Conservation (phyloP, 2,888 invertebrate species). For the Artemia sinica region DNA sequence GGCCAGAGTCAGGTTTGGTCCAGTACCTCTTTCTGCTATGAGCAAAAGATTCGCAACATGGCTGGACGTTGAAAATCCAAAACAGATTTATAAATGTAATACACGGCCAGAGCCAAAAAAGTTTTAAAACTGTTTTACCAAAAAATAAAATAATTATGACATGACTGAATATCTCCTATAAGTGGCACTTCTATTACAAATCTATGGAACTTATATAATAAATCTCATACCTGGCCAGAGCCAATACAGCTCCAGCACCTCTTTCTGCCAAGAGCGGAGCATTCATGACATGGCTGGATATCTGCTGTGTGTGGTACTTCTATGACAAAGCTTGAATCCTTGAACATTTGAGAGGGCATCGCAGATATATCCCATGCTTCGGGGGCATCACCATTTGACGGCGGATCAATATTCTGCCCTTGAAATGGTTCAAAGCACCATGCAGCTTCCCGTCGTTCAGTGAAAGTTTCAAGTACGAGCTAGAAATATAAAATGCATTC, state of each 20-base stretch:
- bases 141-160: constrained; percentile 25
- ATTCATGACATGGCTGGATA: constrained; percentile 27
- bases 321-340: constrained; percentile 27
- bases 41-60: no score
- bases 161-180: constrained; percentile 28
- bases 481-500: constrained; percentile 24
- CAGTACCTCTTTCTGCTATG: no score
- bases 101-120: constrained; percentile 20
- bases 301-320: constrained; percentile 31
- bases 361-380: constrained; percentile 30
- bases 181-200: constrained; percentile 30
- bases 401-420: constrained; percentile 26
- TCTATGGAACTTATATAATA: no score
- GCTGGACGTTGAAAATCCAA: no score
- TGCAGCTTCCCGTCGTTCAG: constrained; percentile 29
- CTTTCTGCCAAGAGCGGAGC: constrained; percentile 24
- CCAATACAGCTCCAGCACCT: constrained; percentile 31
- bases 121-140: constrained; percentile 29
- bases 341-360: constrained; percentile 27
- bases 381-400: constrained; percentile 21
- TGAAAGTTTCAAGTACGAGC: constrained; percentile 32
- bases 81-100: no score
- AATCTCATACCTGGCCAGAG: constrained; percentile 26
- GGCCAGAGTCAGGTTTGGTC: no score
- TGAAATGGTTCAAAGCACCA: constrained; percentile 30